Conservation (phyloP, 2,888 invertebrate genomes). For the Aporophyla lueneburgensis region DNA sequence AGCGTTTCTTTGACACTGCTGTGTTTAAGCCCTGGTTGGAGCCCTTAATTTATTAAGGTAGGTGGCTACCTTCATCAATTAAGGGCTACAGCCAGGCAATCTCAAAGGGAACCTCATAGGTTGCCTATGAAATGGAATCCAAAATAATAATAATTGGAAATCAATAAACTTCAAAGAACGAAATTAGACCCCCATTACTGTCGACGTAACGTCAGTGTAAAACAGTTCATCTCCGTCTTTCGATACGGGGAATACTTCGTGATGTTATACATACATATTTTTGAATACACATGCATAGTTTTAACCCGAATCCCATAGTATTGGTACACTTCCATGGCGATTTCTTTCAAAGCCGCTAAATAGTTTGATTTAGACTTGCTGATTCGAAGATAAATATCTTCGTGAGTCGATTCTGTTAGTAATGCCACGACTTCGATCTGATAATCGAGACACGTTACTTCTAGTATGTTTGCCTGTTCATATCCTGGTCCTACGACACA, state of each 20-base stretch:
- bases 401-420: constrained; percentile 35
- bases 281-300: constrained; percentile 21
- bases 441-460: constrained; percentile 47
- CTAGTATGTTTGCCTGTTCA: constrained; percentile 1
- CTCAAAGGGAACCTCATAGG: no score
- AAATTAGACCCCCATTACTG: not conserved
- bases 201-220: not conserved
- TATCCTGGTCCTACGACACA: constrained; percentile 18
- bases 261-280: constrained; percentile 31
- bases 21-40: no score
- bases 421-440: constrained; percentile 49
- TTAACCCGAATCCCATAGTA: constrained; percentile 31
- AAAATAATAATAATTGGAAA: no score
- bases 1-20: no score
- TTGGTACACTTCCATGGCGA: constrained; percentile 38
- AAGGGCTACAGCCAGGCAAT: no score
- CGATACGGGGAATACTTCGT: not conserved
- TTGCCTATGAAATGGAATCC: no score
- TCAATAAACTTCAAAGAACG: not conserved
- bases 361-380: constrained; percentile 51
- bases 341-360: constrained; percentile 20
- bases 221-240: not conserved
- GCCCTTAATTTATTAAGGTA: no score
- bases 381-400: constrained; percentile 54
- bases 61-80: no score